phyloP scores from a whole-genome alignment of 2,888 invertebrate species.

The Andricus curvator region DNA sequence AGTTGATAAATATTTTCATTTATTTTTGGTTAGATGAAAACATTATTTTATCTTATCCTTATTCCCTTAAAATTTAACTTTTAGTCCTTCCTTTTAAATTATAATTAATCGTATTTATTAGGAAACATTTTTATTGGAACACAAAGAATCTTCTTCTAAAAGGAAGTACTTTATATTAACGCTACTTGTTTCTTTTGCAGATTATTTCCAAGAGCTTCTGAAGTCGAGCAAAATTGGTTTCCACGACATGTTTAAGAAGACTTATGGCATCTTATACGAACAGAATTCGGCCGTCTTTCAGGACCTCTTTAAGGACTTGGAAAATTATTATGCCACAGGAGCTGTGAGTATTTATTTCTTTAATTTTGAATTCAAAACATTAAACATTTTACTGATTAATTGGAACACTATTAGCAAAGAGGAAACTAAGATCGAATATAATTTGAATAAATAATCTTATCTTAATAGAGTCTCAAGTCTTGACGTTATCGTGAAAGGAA shows the following conservation, averaged over 20 bases:
- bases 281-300: constrained; percentile 96
- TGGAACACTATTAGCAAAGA: background rate
- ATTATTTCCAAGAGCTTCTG: constrained; percentile 92
- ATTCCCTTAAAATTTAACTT: background rate
- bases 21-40: background rate
- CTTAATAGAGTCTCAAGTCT: background rate
- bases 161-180: constrained; percentile 45
- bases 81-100: background rate
- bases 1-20: background rate
- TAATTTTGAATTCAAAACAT: background rate
- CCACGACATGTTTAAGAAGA: constrained; percentile 96
- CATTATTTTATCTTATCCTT: background rate
- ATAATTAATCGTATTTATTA: background rate
- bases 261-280: constrained; percentile 97
- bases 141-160: constrained; percentile 1
- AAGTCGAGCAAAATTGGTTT: constrained; percentile 91
- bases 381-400: background rate
- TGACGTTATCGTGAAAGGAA: background rate
- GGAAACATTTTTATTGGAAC: background rate
- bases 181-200: constrained; percentile 80
- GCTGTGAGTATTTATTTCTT: constrained; percentile 62
- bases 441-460: constrained; percentile 1
- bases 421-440: constrained; percentile 6
- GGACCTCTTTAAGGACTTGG: constrained; percentile 93
- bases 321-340: constrained; percentile 92